Evolutionary conservation across 2,888 invertebrate species (phyloP), one percentile per base, ranked within the genome.

Genomic region (Zonitis immaculata): DNA sequence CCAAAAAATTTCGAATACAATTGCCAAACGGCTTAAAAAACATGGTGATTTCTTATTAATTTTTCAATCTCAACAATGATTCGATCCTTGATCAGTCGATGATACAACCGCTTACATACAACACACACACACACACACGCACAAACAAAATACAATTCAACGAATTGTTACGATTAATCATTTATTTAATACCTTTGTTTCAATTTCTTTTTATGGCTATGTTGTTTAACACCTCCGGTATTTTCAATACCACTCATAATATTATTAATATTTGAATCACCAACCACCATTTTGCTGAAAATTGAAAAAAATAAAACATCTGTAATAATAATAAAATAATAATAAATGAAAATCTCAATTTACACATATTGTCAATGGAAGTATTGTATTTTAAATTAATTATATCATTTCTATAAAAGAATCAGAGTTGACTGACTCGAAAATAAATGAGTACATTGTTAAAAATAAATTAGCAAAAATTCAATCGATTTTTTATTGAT

Each of bases 211-310:
- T 91, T 85, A 78, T 93, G 91, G 79, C 91, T 92, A 78, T 93
- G 92, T 75, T 93, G 86, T 65, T 90, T 86, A 66, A 93, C 90
- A 72, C 89, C 89, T 49, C 90, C 91, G 42, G 92, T 90, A 77
- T 89, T 91, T 79, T 90, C 89, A 77, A 93, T 89, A 67, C 92
- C 91, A 68, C 92, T 90, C 90, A 92, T 89, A 71, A 93, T 93
- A 74, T 87, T 88, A 80, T 90, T 89, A 75, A 89, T 85, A 76
- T 80, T 83, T 64, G 84, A 83, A 66, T 90, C 90, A 70, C 88
- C 89, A 74, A 93, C 88, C 73, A 91, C 92, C 91, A 92, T 92
- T 79, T 83, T 82, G 76, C 65, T 32, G 8, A 8, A 25, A 32
- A 52, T 32, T 35, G 6, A 47, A 32, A 47, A 35, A 11, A 18